These are phyloP conservation scores for Schizaphis graminum DNA, from an alignment of 2,888 invertebrate genomes.

Conservation along the genomic window DNA sequence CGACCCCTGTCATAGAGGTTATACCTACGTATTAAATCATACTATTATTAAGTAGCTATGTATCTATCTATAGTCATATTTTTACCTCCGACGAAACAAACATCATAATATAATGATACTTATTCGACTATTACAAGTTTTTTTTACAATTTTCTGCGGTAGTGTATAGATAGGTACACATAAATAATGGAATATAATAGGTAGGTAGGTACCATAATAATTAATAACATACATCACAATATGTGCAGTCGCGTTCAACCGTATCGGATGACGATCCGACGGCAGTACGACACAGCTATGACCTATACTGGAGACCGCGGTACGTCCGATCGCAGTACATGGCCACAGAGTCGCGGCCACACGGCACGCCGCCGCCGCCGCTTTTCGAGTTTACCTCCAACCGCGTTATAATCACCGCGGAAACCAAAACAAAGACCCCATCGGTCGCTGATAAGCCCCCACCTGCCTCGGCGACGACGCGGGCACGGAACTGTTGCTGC, in stretches of 20 bases:
- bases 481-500: slow-evolving; percentile 41
- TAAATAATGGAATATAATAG: too few species aligned
- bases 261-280: neutral
- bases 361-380: neutral
- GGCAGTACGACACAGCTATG: neutral
- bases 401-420: neutral
- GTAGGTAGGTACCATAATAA: neutral
- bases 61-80: neutral
- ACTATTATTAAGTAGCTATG: neutral
- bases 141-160: too few species aligned
- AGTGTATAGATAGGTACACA: too few species aligned
- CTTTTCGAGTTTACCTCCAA: slow-evolving; percentile 13
- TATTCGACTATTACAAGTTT: too few species aligned
- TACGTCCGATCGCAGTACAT: neutral
- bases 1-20: too few species aligned
- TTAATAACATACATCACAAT: neutral
- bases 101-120: neutral
- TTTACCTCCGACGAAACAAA: neutral
- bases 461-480: neutral
- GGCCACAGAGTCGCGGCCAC: neutral
- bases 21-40: too few species aligned
- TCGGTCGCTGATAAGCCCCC: slow-evolving; percentile 8
- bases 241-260: neutral
- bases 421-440: slow-evolving; percentile 11
- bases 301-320: neutral